These are phyloP conservation scores for Cacoxenus indagator DNA, from an alignment of 2,888 invertebrate genomes.

Conservation along the genomic window DNA sequence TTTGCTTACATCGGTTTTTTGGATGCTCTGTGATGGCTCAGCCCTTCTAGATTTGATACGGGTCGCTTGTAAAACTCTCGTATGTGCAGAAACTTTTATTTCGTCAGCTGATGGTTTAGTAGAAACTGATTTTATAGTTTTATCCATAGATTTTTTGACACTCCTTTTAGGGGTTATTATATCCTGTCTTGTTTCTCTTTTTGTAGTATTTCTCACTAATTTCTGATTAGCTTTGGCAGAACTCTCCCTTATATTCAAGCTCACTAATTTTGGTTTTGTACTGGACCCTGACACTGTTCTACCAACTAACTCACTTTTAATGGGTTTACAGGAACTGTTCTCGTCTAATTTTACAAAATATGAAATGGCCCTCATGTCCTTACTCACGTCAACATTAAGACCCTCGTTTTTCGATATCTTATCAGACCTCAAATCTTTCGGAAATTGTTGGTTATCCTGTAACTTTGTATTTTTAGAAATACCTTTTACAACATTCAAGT, in stretches of 20 bases:
- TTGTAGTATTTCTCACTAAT: constrained; percentile 1
- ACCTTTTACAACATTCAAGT: not conserved
- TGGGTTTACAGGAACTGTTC: constrained; percentile 11
- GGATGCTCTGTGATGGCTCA: constrained; percentile 30
- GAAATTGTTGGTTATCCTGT: no score
- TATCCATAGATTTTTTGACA: constrained; percentile 10
- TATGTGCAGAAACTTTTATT: constrained; percentile 16
- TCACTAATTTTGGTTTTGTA: not conserved
- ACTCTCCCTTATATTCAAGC: not conserved
- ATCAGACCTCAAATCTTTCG: no score
- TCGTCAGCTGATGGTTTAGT: not conserved
- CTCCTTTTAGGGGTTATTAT: constrained; percentile 19
- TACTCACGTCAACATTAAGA: constrained; percentile 2
- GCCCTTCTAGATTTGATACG: constrained; percentile 25
- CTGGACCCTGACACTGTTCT: not conserved
- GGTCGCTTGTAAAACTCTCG: constrained; percentile 12
- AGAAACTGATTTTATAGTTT: not conserved
- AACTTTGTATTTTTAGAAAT: not conserved
- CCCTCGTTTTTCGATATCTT: no score
- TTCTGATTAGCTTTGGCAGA: constrained; percentile 16
- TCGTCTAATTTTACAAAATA: constrained; percentile 58
- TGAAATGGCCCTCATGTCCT: constrained; percentile 48
- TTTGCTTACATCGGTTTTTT: constrained; percentile 48
- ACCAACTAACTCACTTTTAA: constrained; percentile 22
- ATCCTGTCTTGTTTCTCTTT: constrained; percentile 9